Evolutionary conservation across 2,113 vertebrate species (phyloP).

Genomic region (Rhinopomastus cyanomelas): DNA sequence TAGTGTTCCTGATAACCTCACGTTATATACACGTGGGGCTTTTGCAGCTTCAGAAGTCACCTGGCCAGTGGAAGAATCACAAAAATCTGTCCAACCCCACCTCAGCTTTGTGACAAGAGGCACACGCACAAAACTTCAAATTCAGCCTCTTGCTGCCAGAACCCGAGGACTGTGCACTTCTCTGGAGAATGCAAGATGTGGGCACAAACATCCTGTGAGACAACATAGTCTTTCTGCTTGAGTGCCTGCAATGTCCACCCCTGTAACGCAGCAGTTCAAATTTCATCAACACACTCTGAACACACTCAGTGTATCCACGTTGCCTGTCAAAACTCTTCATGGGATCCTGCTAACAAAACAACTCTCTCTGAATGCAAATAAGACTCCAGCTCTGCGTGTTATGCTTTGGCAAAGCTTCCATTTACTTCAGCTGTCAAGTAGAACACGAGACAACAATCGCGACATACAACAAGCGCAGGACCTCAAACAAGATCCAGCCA

Average conservation of each 20-base stretch:
- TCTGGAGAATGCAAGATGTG: accelerated
- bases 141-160: background rate
- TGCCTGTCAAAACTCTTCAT: background rate
- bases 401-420: background rate
- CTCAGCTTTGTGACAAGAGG: background rate
- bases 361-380: background rate
- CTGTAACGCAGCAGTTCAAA: background rate
- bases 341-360: background rate
- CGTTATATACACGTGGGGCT: background rate
- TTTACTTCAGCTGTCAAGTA: background rate
- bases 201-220: background rate
- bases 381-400: background rate
- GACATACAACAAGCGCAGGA: background rate
- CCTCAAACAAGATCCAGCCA: background rate
- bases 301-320: background rate
- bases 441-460: background rate
- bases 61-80: background rate
- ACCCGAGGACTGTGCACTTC: background rate
- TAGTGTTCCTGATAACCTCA: background rate
- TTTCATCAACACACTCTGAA: background rate
- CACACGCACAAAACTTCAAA: background rate
- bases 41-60: background rate
- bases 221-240: background rate
- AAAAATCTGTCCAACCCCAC: background rate
- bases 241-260: background rate